phyloP scores from a whole-genome alignment of 2,113 vertebrate species.

The Macrotis lagotis region DNA sequence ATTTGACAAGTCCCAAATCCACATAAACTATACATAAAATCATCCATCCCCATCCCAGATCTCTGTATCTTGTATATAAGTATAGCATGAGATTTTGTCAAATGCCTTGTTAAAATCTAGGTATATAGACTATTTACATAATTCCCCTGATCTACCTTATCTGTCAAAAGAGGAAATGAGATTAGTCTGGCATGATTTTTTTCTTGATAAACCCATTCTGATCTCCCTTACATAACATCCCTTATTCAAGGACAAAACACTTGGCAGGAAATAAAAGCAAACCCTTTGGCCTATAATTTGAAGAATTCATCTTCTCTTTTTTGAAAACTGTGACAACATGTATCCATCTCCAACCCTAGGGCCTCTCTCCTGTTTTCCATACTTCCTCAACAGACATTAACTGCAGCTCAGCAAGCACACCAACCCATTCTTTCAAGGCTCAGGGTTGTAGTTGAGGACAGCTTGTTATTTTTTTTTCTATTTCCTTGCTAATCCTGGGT shows the following conservation, averaged over 20 bases:
- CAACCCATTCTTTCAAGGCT: not conserved
- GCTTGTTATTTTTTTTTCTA: not conserved
- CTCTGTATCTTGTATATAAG: not conserved
- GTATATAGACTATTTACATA: not conserved
- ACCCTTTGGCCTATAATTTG: not conserved
- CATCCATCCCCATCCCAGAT: not conserved
- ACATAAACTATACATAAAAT: not conserved
- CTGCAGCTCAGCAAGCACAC: not conserved
- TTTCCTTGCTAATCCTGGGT: not conserved
- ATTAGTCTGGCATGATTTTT: not conserved
- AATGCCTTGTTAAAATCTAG: not conserved
- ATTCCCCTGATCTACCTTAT: not conserved
- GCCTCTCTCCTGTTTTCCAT: not conserved
- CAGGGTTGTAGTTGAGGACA: not conserved
- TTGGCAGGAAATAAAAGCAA: not conserved
- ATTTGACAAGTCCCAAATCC: not conserved
- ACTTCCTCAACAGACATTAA: not conserved
- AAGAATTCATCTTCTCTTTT: not conserved
- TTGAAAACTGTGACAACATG: not conserved
- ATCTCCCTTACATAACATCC: not conserved
- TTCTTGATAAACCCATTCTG: not conserved
- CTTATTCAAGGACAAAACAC: not conserved
- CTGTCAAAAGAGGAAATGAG: not conserved
- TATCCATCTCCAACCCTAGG: not conserved
- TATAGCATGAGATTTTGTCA: not conserved